phyloP scores from a whole-genome alignment of 2,113 vertebrate genomes.

The Nymphicus hollandicus region DNA sequence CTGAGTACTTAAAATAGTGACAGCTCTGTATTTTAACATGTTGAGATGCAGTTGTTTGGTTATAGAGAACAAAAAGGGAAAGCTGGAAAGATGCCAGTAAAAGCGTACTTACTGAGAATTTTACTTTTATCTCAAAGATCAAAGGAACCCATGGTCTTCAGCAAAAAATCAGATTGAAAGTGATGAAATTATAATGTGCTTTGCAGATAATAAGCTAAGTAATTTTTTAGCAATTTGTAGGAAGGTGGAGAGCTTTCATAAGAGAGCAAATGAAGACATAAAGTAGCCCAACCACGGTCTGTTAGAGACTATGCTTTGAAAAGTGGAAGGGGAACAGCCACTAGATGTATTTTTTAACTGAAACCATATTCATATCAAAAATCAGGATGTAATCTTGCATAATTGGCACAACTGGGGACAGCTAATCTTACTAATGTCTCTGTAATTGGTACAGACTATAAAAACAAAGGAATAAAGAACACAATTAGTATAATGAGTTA shows the following conservation, averaged over 20 bases:
- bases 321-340: not conserved
- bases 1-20: not conserved
- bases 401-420: not conserved
- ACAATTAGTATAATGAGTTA: not conserved
- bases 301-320: not conserved
- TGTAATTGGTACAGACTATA: not conserved
- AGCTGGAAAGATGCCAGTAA: not conserved
- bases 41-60: conserved; percentile 20
- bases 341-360: not conserved
- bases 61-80: not conserved
- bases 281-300: not conserved
- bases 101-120: not conserved
- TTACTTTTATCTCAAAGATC: conserved; percentile 42
- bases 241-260: not conserved
- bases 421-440: conserved; percentile 27
- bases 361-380: not conserved
- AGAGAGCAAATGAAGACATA: not conserved
- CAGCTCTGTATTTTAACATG: conserved; percentile 1
- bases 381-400: not conserved
- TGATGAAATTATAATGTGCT: not conserved
- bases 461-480: conserved; percentile 24
- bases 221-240: conserved; percentile 7
- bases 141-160: conserved; percentile 15
- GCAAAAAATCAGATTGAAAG: conserved; percentile 17
- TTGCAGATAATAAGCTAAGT: not conserved